These are phyloP conservation scores for Penaeus japonicus DNA, from an alignment of 1,140 invertebrate genomes.

Conservation along the genomic window DNA sequence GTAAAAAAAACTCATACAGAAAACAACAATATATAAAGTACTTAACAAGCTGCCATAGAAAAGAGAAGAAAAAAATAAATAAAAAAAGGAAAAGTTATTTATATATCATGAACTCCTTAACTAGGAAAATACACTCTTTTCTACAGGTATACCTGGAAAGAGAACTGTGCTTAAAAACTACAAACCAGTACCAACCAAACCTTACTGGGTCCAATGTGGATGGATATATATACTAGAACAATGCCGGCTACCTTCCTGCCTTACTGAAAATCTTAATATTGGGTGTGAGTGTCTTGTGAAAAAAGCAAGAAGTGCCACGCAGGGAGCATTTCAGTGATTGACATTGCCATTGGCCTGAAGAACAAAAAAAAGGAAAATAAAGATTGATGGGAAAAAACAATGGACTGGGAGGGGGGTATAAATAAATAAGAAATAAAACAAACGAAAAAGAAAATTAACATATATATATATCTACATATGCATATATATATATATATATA, in stretches of 20 bases:
- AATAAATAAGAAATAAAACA: neutral
- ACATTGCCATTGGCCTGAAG: neutral
- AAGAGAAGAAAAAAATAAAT: neutral
- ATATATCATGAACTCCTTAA: neutral
- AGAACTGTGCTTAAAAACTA: too few relatives aligned
- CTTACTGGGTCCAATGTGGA: too few relatives aligned
- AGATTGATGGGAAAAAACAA: neutral
- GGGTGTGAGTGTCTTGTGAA: too few relatives aligned
- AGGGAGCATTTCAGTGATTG: too few relatives aligned
- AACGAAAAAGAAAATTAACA: neutral
- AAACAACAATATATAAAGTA: constrained; percentile 3
- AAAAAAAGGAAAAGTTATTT: neutral
- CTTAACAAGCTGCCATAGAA: constrained; percentile 31
- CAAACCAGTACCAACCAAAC: too few relatives aligned
- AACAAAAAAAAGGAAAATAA: neutral
- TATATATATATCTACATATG: constrained; percentile 9
- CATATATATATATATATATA: constrained; percentile 15
- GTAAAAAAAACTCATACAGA: constrained; percentile 18
- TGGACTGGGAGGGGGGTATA: neutral
- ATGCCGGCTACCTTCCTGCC: too few relatives aligned
- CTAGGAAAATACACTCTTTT: too few relatives aligned
- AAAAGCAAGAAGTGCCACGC: too few relatives aligned
- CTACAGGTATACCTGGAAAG: too few relatives aligned
- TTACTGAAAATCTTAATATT: too few relatives aligned
- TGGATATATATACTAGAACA: too few relatives aligned